phyloP scores from a whole-genome alignment of 2,797 vertebrate species.

The Tarsius wallacei region DNA sequence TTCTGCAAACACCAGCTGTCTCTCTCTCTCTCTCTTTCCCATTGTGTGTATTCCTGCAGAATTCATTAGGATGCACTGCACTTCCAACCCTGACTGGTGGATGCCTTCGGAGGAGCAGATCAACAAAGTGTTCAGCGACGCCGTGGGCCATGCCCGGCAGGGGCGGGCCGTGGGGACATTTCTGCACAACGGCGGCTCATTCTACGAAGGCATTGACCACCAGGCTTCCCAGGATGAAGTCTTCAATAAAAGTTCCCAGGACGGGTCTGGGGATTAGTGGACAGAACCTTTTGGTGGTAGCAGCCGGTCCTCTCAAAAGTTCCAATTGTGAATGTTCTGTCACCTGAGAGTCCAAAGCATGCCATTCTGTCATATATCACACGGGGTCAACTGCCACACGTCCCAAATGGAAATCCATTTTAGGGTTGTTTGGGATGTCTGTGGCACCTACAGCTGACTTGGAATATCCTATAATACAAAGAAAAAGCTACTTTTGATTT shows the following conservation, averaged over 20 bases:
- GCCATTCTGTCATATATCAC: constrained; percentile 70
- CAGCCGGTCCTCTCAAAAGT: constrained; percentile 83
- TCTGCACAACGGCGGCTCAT: constrained; percentile 95
- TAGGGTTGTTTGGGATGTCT: constrained; percentile 81
- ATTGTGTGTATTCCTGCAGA: constrained; percentile 91
- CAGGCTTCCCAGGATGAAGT: constrained; percentile 96
- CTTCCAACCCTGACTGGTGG: constrained; percentile 99
- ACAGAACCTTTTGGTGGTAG: constrained; percentile 51
- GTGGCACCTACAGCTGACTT: constrained; percentile 82
- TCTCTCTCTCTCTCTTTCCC: constrained; percentile 34
- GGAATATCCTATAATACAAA: constrained; percentile 36
- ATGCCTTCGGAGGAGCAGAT: constrained; percentile 99
- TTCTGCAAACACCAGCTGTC: constrained; percentile 79
- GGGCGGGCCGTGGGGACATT: constrained; percentile 98
- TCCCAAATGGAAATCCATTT: constrained; percentile 85
- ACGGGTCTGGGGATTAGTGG: constrained; percentile 95
- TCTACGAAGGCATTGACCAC: constrained; percentile 96
- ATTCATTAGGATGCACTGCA: constrained; percentile 99
- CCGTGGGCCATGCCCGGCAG: constrained; percentile 98
- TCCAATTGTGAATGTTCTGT: constrained; percentile 85
- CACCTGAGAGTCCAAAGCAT: constrained; percentile 89
- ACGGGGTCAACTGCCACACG: constrained; percentile 72
- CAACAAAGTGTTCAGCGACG: constrained; percentile 99
- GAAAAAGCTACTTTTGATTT: constrained; percentile 64
- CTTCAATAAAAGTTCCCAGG: constrained; percentile 95